phyloP scores from a whole-genome alignment of 2,888 invertebrate genomes.

The Apantesis nais region DNA sequence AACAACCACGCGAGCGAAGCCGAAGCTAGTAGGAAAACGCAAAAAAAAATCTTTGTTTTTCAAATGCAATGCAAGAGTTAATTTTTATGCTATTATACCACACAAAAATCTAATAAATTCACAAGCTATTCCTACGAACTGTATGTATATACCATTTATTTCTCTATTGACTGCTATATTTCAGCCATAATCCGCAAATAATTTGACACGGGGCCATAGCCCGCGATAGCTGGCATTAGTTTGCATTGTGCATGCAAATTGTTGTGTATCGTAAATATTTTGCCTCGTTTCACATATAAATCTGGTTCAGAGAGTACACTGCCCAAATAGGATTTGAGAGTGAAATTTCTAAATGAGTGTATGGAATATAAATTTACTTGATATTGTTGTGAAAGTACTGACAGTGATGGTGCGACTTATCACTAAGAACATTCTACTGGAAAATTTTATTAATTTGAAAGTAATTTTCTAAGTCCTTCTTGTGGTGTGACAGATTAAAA shows the following conservation, averaged over 20 bases:
- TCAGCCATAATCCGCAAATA: constrained; percentile 41
- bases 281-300: constrained; percentile 38
- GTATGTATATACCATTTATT: constrained; percentile 12
- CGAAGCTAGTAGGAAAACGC: no score
- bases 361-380: background rate
- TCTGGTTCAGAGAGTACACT: constrained; percentile 35
- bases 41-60: no score
- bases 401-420: background rate
- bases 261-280: constrained; percentile 43
- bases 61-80: no score
- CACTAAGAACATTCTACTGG: background rate
- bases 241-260: constrained; percentile 38
- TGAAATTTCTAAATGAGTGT: constrained; percentile 11
- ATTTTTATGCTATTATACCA: background rate
- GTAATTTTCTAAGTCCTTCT: background rate
- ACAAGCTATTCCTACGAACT: constrained; percentile 1
- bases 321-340: constrained; percentile 31
- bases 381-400: background rate
- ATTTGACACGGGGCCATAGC: constrained; percentile 32
- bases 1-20: no score
- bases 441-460: no score
- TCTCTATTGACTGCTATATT: constrained; percentile 32
- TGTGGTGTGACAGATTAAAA: no score
- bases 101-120: background rate
- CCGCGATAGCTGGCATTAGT: constrained; percentile 37